Percentiles rank a stretch among this genome's conserved stretches.
Evolutionary conservation across 2,888 invertebrate genomes (phyloP).

Genomic region (Miltochrista miniata): DNA sequence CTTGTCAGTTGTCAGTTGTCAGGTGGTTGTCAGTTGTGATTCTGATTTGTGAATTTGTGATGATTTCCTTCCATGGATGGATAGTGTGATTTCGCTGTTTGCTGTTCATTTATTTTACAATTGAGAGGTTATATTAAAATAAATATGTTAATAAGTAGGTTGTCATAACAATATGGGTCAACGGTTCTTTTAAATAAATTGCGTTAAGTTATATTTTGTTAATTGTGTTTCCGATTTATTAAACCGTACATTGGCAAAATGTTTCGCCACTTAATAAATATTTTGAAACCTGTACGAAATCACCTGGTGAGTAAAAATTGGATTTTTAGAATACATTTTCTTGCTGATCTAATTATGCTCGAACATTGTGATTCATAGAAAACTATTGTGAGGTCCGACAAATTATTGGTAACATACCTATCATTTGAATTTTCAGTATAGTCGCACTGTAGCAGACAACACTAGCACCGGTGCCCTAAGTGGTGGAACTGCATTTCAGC

Average conservation of each 20-base stretch:
- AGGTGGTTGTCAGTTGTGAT: no score
- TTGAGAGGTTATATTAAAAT: no score
- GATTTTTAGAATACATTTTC: background rate
- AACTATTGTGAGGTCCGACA: background rate
- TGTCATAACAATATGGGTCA: no score
- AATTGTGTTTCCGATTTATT: no score
- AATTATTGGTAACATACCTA: background rate
- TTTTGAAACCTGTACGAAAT: slow-evolving; percentile 60
- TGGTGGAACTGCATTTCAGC: slow-evolving; percentile 54
- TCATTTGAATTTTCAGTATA: slow-evolving; percentile 36
- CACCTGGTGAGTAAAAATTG: slow-evolving; percentile 51
- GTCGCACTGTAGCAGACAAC: slow-evolving; percentile 33
- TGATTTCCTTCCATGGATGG: no score
- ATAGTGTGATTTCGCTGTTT: no score
- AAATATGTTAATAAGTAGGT: no score
- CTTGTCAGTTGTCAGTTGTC: no score
- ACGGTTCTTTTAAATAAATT: no score
- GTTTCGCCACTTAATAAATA: slow-evolving; percentile 65
- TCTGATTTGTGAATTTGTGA: no score
- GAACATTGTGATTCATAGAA: background rate
- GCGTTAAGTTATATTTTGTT: no score
- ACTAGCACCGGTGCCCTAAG: slow-evolving; percentile 33
- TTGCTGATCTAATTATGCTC: background rate
- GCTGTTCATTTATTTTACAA: no score
- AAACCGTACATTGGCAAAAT: slow-evolving; percentile 39